phyloP scores from a whole-genome alignment of 2,797 vertebrate genomes.

The Arrhamphus sclerolepis region DNA sequence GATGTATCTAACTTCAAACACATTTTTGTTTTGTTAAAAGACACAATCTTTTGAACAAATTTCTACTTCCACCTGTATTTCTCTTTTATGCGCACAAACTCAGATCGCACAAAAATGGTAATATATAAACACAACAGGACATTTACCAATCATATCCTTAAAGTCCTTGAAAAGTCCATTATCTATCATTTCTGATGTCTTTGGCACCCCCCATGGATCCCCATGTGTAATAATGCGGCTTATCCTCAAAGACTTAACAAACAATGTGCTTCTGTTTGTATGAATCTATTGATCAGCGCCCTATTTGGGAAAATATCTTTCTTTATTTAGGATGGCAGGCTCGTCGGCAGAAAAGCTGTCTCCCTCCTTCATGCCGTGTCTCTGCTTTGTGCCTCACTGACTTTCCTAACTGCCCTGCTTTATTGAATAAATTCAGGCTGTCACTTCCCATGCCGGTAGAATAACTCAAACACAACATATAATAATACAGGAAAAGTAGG shows the following conservation, averaged over 20 bases:
- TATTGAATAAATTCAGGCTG: constrained; percentile 99
- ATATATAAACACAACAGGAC: too few relatives aligned
- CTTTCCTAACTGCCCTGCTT: constrained; percentile 94
- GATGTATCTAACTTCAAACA: too few relatives aligned
- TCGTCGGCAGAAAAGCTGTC: constrained; percentile 71
- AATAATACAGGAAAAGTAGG: constrained; percentile 99
- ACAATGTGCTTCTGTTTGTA: constrained; percentile 88
- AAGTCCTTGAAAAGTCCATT: constrained; percentile 59
- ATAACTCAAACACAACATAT: constrained; percentile 99
- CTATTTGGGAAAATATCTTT: constrained; percentile 89
- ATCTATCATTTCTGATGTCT: constrained; percentile 63
- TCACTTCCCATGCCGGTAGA: constrained; percentile 98
- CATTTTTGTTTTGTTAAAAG: too few relatives aligned
- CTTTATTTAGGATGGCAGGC: constrained; percentile 83
- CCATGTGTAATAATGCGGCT: constrained; percentile 57
- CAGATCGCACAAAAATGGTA: too few relatives aligned
- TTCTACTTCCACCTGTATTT: too few relatives aligned
- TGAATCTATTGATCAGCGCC: constrained; percentile 91
- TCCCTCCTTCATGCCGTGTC: constrained; percentile 80
- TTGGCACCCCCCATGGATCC: constrained; percentile 52
- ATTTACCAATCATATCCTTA: neutral
- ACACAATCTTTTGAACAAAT: too few relatives aligned
- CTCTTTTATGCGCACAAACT: too few relatives aligned
- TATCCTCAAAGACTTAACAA: constrained; percentile 70
- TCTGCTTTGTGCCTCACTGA: constrained; percentile 93